Conservation (phyloP, 2,888 invertebrate species). For the Chrysolina haemoptera region DNA sequence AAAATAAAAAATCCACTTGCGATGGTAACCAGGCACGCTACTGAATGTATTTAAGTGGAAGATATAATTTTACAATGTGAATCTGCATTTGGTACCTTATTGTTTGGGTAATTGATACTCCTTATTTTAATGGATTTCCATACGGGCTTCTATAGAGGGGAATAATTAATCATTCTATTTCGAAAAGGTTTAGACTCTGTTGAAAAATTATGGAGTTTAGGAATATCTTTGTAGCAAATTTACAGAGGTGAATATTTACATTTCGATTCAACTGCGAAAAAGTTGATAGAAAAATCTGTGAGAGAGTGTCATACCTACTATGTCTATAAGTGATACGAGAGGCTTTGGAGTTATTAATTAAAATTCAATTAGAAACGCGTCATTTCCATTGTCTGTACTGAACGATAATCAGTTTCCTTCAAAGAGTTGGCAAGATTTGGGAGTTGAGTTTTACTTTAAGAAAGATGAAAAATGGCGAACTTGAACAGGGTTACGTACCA, state of each 20-base stretch:
- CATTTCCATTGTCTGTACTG: too few species aligned
- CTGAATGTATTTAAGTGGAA: conserved; percentile 63
- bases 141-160: conserved; percentile 38
- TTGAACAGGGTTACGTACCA: too few species aligned
- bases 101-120: conserved; percentile 63
- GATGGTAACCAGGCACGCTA: conserved; percentile 6
- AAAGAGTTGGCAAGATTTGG: too few species aligned
- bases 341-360: too few species aligned
- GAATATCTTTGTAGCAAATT: not conserved
- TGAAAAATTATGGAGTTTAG: conserved; percentile 8
- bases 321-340: too few species aligned
- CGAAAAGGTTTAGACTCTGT: not conserved
- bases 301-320: too few species aligned
- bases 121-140: conserved; percentile 54
- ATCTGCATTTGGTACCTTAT: conserved; percentile 64
- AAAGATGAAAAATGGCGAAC: too few species aligned
- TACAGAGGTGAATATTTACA: not conserved
- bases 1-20: not conserved
- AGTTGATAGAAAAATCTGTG: too few species aligned
- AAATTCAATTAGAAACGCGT: too few species aligned
- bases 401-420: too few species aligned
- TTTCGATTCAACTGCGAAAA: not conserved
- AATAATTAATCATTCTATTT: conserved; percentile 43
- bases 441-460: too few species aligned
- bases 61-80: conserved; percentile 68